phyloP scores from a whole-genome alignment of 2,888 invertebrate species.

The Atethmia centrago region DNA sequence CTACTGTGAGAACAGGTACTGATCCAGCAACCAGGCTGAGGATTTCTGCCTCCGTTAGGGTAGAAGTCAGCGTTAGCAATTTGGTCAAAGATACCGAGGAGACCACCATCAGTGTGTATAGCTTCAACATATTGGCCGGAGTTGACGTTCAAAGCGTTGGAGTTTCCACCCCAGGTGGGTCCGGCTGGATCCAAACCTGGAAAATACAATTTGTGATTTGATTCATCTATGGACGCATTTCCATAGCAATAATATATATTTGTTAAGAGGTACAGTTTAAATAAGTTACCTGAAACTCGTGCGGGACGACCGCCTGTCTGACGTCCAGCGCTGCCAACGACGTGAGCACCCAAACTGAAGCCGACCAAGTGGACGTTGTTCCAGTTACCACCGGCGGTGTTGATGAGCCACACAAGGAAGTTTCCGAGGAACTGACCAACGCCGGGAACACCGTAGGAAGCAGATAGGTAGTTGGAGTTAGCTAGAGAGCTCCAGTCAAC shows the following conservation, averaged over 20 bases:
- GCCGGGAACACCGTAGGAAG: constrained; percentile 77
- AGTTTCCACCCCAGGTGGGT: constrained; percentile 74
- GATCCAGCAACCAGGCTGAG: constrained; percentile 79
- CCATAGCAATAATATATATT: background rate
- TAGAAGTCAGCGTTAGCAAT: constrained; percentile 78
- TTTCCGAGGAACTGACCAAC: constrained; percentile 81
- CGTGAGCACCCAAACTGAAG: constrained; percentile 87
- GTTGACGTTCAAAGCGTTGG: constrained; percentile 69
- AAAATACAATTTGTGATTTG: background rate
- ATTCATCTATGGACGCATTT: background rate
- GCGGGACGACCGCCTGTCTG: constrained; percentile 66
- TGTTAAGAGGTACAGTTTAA: background rate
- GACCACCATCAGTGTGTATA: constrained; percentile 80
- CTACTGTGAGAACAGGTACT: constrained; percentile 80
- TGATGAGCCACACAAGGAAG: constrained; percentile 83
- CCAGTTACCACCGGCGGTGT: constrained; percentile 80
- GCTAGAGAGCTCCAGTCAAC: constrained; percentile 82
- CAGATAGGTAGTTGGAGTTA: constrained; percentile 71
- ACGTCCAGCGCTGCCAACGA: constrained; percentile 82
- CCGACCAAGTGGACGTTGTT: constrained; percentile 85
- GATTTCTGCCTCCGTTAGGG: constrained; percentile 79
- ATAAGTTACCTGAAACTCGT: constrained; percentile 77
- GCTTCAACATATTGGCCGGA: constrained; percentile 78
- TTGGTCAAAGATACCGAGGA: constrained; percentile 74
- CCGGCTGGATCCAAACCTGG: constrained; percentile 79